These are phyloP conservation scores for Galagoides demidoff DNA, from an alignment of 2,797 vertebrate genomes.

Conservation along the genomic window DNA sequence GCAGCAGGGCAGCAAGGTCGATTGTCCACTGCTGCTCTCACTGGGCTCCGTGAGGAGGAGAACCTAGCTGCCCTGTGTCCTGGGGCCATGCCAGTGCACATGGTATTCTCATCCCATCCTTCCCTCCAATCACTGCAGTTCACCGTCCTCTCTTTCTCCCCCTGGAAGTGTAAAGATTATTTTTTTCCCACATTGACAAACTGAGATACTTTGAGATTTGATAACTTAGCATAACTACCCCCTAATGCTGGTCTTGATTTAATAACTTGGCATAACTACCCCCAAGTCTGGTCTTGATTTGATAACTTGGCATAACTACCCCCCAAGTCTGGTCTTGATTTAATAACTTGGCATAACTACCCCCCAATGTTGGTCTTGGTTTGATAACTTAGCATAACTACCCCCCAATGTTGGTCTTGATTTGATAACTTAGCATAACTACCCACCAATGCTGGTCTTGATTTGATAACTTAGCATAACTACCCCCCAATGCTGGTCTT, in stretches of 20 bases:
- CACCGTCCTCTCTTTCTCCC: neutral
- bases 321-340: no score
- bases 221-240: neutral
- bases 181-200: neutral
- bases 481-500: neutral
- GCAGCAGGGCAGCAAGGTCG: neutral
- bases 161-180: neutral
- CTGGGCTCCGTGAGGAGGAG: neutral
- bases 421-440: no score
- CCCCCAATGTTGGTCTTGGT: no score
- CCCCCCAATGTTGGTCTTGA: neutral
- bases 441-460: no score
- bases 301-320: no score
- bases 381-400: neutral
- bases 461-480: neutral
- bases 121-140: neutral
- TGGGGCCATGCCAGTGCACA: neutral
- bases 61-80: neutral
- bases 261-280: no score
- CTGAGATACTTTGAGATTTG: neutral
- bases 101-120: neutral
- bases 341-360: no score
- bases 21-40: neutral
- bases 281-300: no score
- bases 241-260: neutral